Base-by-base conservation (phyloP, 2,797 vertebrate species). In the Acipenser ruthenus region DNA sequence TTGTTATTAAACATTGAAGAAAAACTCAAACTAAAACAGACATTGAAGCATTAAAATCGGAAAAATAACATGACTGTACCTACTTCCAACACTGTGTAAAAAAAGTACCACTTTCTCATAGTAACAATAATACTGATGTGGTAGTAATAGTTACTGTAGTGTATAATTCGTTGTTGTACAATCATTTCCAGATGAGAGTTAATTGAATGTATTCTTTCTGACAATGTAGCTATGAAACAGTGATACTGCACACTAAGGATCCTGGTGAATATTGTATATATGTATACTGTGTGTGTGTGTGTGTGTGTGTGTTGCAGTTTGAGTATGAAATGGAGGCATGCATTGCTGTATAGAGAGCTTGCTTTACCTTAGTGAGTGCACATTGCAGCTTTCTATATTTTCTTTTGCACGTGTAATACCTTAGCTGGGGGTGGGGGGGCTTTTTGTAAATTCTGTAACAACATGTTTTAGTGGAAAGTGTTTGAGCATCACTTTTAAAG, bases 291-390 rank as follows among this genome's bases (percentile, higher is more conserved):
- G 15, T 18, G 15, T 37, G 23, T 37, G 23, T 37, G 23, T n/a
- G n/a, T 23, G 23, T 37, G 23, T 37, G 23, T 83, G 78, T 82
- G 64, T 60, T 74, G 78, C 83, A 76, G 83, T 71, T 80, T 77
- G 82, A 82, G 83, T 81, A 84, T 37, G 23, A 37, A 18, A 18
- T 18, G 15, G 15, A 18, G 15, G 1, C 80, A 84, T 80, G 83
- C 86, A 80, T 84, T 58, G 56, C 64, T 71, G 83, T 86, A 87
- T 81, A 81, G 76, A 73, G 52, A 85, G 82, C 23, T 37, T 80
- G 80, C 74, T 77, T 82, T 69, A 86, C 77, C 76, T 37, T 81
- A 82, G 74, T 80, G 78, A 76, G 78, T 85, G 78, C 83, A 84
- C 79, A 88, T 82, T 84, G 85, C 79, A 84, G 83, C 82, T 72